A percentile compares a stretch with the other conserved stretches of the same genome.
Evolutionary conservation across 1,140 invertebrate genomes (phyloP).

Genomic region (Drosophila elegans): DNA sequence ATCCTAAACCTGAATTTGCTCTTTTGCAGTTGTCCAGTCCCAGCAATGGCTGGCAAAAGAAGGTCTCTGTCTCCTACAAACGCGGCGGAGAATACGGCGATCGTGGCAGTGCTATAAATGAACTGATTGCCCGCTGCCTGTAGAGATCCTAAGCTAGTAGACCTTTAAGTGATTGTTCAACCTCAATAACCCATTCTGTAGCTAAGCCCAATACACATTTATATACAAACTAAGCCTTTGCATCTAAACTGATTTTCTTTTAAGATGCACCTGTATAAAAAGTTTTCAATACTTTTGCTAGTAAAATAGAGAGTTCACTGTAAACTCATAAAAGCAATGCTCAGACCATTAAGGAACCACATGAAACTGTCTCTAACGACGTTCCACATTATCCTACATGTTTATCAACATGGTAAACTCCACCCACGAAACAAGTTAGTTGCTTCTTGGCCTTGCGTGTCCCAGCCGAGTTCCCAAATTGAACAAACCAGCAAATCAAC

Average conservation of each 20-base stretch:
- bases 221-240: background rate
- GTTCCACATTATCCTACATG: constrained; percentile 68
- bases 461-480: constrained; percentile 51
- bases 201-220: constrained; percentile 36
- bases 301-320: constrained; percentile 5
- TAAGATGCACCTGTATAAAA: too few relatives aligned
- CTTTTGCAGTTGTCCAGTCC: constrained; percentile 71
- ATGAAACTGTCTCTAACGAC: constrained; percentile 71
- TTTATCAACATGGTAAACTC: constrained; percentile 44
- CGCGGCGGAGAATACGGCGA: constrained; percentile 83
- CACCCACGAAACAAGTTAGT: constrained; percentile 43
- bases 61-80: constrained; percentile 75
- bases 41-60: constrained; percentile 80
- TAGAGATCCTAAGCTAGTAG: constrained; percentile 61
- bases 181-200: constrained; percentile 40
- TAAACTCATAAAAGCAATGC: constrained; percentile 40
- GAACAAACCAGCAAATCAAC: constrained; percentile 51
- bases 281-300: too few relatives aligned
- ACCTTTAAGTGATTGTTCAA: constrained; percentile 40
- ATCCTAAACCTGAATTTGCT: background rate
- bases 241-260: background rate
- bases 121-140: constrained; percentile 73
- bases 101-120: constrained; percentile 74
- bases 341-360: constrained; percentile 65
- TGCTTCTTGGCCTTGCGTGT: constrained; percentile 60